phyloP scores from a whole-genome alignment of 2,113 vertebrate species.

The Brachyhypopomus occidentalis region DNA sequence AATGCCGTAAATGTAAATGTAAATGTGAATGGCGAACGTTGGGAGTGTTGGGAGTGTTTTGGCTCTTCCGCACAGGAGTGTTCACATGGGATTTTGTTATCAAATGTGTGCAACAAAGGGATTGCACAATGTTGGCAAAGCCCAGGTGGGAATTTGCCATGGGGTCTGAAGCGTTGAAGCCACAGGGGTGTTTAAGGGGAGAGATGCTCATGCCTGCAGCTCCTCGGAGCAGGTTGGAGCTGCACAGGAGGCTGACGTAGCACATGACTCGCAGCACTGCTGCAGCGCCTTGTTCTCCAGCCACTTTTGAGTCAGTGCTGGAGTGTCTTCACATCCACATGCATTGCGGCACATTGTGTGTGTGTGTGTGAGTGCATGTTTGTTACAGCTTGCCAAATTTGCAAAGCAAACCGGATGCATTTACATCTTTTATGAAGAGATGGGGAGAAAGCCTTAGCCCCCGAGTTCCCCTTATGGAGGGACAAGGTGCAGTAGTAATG shows the following conservation, averaged over 20 bases:
- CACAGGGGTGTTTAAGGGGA: not conserved
- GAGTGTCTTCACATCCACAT: not conserved
- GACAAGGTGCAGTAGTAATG: not conserved
- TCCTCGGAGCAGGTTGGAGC: not conserved
- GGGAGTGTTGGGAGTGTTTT: too few species aligned
- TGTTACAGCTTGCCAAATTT: not conserved
- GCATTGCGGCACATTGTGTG: not conserved
- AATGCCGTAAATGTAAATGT: too few species aligned
- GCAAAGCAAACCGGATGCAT: not conserved
- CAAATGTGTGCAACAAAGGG: not conserved
- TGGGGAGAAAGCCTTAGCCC: not conserved
- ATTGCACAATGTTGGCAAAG: not conserved
- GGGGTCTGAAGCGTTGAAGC: not conserved
- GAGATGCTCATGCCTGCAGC: not conserved
- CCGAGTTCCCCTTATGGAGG: not conserved
- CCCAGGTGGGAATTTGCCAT: too few species aligned
- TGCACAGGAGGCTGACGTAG: not conserved
- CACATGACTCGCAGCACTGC: not conserved
- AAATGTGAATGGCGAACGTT: too few species aligned
- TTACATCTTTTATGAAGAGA: slow-evolving; percentile 21
- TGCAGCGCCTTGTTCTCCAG: not conserved
- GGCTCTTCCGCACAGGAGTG: not conserved
- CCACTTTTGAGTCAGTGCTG: not conserved
- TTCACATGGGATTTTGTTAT: not conserved
- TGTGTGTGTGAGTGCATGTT: not conserved